A percentile compares a stretch with the other conserved stretches of the same genome.
Evolutionary conservation across 2,888 invertebrate genomes (phyloP).

Genomic region (Sinohyriopsis cumingii): DNA sequence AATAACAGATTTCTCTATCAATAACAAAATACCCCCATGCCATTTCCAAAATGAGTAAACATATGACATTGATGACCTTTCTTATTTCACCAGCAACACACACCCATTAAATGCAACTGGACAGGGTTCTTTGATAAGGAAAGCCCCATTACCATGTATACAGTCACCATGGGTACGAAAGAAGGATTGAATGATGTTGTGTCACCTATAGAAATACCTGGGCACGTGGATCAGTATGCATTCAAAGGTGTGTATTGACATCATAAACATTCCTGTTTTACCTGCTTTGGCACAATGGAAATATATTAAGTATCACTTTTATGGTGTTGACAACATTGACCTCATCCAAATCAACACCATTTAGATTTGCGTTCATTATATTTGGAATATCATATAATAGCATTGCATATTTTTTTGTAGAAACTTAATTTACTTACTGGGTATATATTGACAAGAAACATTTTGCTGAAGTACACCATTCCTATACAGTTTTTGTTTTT

Average conservation of each 20-base stretch:
- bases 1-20: too few relatives aligned
- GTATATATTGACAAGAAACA: not conserved
- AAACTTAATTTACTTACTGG: not conserved
- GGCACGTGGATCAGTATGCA: not conserved
- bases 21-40: too few relatives aligned
- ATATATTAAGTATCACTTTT: too few relatives aligned
- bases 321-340: too few relatives aligned
- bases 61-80: too few relatives aligned
- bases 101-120: constrained; percentile 39
- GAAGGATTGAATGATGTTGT: constrained; percentile 27
- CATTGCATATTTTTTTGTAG: not conserved
- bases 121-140: constrained; percentile 39
- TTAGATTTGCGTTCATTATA: too few relatives aligned
- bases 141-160: constrained; percentile 31
- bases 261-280: constrained; percentile 9
- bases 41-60: too few relatives aligned
- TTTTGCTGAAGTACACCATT: not conserved
- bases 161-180: constrained; percentile 28
- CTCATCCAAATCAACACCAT: too few relatives aligned
- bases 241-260: constrained; percentile 6
- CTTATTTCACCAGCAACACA: constrained; percentile 11
- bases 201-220: constrained; percentile 14
- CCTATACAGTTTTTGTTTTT: too few relatives aligned
- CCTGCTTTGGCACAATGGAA: not conserved
- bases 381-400: too few relatives aligned